Evolutionary conservation across 2,113 vertebrate genomes (phyloP).

Genomic region (Eonycteris spelaea): DNA sequence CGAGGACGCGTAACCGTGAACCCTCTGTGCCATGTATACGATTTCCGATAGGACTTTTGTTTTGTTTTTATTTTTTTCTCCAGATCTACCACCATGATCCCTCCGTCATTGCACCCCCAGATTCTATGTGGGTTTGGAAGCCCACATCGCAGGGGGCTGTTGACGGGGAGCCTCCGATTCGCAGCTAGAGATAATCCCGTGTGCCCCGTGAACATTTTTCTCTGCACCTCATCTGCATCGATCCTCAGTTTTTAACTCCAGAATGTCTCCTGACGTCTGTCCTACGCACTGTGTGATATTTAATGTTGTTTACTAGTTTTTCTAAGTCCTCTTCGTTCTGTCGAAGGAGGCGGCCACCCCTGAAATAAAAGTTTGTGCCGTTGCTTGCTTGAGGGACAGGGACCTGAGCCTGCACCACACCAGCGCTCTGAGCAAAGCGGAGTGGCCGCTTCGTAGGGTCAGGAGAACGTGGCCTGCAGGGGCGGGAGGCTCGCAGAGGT

Average conservation of each 20-base stretch:
- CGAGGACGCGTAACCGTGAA: neutral
- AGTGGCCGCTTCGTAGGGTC: neutral
- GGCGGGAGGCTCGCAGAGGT: neutral
- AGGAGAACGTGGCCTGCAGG: neutral
- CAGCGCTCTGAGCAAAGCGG: neutral
- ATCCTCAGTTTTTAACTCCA: neutral
- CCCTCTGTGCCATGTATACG: neutral
- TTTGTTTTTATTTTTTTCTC: too few relatives aligned
- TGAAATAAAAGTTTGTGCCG: neutral
- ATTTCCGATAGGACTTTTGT: neutral
- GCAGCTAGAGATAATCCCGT: neutral
- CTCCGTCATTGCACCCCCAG: neutral
- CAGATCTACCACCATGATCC: neutral
- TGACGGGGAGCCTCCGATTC: neutral
- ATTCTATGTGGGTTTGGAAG: neutral
- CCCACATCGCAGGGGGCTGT: neutral
- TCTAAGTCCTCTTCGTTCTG: neutral
- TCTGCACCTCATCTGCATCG: neutral
- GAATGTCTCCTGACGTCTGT: neutral
- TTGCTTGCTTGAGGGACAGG: neutral
- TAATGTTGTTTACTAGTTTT: neutral
- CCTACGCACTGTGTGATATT: neutral
- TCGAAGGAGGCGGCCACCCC: neutral
- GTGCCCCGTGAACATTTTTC: neutral
- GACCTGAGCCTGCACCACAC: neutral